phyloP scores from a whole-genome alignment of 2,113 vertebrate genomes.

The Neotoma lepida region DNA sequence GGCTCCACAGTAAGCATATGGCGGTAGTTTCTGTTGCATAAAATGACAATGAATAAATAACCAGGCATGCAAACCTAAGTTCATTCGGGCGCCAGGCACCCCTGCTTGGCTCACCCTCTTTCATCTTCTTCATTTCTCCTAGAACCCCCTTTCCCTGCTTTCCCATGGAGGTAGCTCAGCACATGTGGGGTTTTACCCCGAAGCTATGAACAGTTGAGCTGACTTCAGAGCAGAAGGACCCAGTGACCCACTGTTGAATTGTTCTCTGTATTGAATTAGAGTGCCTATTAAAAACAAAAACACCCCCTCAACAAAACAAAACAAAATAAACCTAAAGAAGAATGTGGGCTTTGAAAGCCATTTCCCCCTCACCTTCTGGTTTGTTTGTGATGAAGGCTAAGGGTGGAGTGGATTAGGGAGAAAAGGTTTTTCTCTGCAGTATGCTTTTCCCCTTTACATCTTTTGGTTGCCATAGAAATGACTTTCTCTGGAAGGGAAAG shows the following conservation, averaged over 20 bases:
- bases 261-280: not conserved
- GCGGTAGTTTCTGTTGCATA: not conserved
- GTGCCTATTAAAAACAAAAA: not conserved
- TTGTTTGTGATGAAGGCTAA: not conserved
- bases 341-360: not conserved
- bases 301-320: not conserved
- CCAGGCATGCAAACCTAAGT: fast-evolving
- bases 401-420: not conserved
- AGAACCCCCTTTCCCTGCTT: not conserved
- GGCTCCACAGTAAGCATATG: fast-evolving
- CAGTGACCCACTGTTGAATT: not conserved
- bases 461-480: slow-evolving; percentile 64
- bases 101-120: not conserved
- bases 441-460: not conserved
- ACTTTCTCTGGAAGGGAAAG: slow-evolving; percentile 50
- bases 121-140: not conserved
- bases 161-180: not conserved
- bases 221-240: not conserved
- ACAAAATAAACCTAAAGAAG: not conserved
- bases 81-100: not conserved
- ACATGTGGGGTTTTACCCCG: not conserved
- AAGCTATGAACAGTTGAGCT: not conserved
- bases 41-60: not conserved
- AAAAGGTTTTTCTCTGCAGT: slow-evolving; percentile 27
- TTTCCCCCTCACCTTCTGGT: not conserved